Evolutionary conservation across 2,113 vertebrate species (phyloP).

Genomic region (Psittacula cyanocephala): DNA sequence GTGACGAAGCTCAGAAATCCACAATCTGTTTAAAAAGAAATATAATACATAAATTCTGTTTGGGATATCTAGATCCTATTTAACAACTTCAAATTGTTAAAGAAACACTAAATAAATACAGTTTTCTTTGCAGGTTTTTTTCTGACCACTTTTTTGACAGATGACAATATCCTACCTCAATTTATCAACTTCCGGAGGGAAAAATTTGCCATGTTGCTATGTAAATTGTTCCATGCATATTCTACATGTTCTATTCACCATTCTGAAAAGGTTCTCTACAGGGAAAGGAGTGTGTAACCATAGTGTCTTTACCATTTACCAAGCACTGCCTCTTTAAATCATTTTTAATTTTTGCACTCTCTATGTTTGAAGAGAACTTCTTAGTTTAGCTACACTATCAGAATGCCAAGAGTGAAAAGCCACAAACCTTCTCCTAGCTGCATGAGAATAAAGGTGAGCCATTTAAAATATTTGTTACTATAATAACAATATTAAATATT

Average conservation of each 20-base stretch:
- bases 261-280: background rate
- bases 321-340: background rate
- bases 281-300: background rate
- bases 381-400: background rate
- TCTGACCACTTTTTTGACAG: background rate
- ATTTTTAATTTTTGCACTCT: background rate
- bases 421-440: background rate
- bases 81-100: background rate
- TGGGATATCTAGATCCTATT: background rate
- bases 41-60: background rate
- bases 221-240: background rate
- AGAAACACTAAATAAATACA: background rate
- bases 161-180: background rate
- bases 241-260: background rate
- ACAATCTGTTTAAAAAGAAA: background rate
- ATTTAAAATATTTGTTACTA: background rate
- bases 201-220: background rate
- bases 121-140: background rate
- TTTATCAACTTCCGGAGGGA: background rate
- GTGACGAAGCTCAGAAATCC: fast-evolving
- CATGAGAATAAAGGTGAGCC: background rate
- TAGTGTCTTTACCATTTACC: background rate
- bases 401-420: background rate
- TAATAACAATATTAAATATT: background rate
- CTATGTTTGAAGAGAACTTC: background rate